Evolutionary conservation across 2,888 invertebrate species (phyloP), one percentile per base, ranked within the genome.

Genomic region (Orchesella flavescens): DNA sequence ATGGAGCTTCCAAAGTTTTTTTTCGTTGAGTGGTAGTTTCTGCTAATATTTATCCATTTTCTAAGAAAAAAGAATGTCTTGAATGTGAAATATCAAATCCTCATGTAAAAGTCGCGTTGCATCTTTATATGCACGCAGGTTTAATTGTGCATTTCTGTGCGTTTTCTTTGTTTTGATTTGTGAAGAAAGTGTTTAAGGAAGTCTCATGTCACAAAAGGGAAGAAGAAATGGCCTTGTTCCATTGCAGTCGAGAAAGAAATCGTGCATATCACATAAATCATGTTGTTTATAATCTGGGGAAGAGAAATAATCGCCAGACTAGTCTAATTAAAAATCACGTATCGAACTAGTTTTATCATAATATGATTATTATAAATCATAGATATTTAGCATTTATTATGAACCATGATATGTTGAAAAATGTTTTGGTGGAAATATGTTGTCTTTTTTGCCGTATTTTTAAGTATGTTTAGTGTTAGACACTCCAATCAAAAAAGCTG

Each of bases 101-200:
- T 59, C 68, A 77, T 43, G 23, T 68, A 19, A 5, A 53, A 49
- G 17, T 43, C n/a, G 73, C 80, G 73, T 80, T 73, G 79, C 79
- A 66, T 44, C 46, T 63, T 46, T 49, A 24, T 12, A 46, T 44
- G 63, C 78, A 53, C 78, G 69, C 46, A 49, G 61, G 12, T 49
- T 72, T 72, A 79, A 79, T 65, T 71, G 71, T 79, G 79, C 49
- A 77, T 46, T 71, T 71, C 63, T 79, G 77, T 77, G 49, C 17
- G 57, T 78, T 69, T 34, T 72, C 21, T 72, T 79, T 79, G 49
- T 79, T 72, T 79, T 49, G 49, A 10, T 49, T 15, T 79, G 79
- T 78, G 71, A 78, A 79, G 71, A 55, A 53, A 69, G 65, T 65
- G 43, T 65, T 12, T 43, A 34, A 65, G 65, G 65, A 65, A 49